A percentile compares a stretch with the other conserved stretches of the same genome.
phyloP scores from a whole-genome alignment of 2,797 vertebrate species.

The Dallia pectoralis region DNA sequence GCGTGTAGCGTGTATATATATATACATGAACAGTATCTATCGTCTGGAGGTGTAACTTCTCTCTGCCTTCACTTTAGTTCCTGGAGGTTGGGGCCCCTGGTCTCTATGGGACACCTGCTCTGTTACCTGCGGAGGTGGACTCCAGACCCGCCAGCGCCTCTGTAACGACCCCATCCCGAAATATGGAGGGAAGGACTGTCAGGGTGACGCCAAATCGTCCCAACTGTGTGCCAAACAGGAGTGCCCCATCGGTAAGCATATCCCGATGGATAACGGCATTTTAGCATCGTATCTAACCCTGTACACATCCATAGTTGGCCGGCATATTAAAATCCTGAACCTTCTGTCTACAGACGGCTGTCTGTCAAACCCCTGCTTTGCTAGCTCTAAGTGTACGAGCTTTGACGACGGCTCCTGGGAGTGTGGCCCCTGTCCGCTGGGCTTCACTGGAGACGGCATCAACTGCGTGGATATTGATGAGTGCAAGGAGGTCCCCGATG shows the following conservation, averaged over 20 bases:
- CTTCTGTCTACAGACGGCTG: slow-evolving; percentile 84
- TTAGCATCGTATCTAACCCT: background rate
- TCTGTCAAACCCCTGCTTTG: slow-evolving; percentile 95
- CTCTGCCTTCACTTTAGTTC: slow-evolving; percentile 72
- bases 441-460: slow-evolving; percentile 88
- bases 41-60: background rate
- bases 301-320: background rate
- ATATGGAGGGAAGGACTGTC: slow-evolving; percentile 91
- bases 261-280: background rate
- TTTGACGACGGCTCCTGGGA: slow-evolving; percentile 92
- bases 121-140: slow-evolving; percentile 91
- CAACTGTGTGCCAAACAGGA: slow-evolving; percentile 91
- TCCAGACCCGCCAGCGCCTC: slow-evolving; percentile 86
- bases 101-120: slow-evolving; percentile 93
- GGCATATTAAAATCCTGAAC: background rate
- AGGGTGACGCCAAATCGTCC: slow-evolving; percentile 78
- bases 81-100: slow-evolving; percentile 97
- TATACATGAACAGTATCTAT: too few relatives aligned
- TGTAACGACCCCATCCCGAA: slow-evolving; percentile 90
- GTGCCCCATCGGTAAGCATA: slow-evolving; percentile 88
- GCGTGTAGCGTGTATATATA: too few relatives aligned
- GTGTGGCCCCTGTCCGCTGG: slow-evolving; percentile 88
- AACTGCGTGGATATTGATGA: slow-evolving; percentile 91
- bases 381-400: slow-evolving; percentile 85
- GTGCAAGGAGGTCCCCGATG: slow-evolving; percentile 91